A percentile compares a stretch with the other conserved stretches of the same genome.
phyloP scores from a whole-genome alignment of 53 echinoderm and acorn worm genomes.

The Hippasteria phrygiana region DNA sequence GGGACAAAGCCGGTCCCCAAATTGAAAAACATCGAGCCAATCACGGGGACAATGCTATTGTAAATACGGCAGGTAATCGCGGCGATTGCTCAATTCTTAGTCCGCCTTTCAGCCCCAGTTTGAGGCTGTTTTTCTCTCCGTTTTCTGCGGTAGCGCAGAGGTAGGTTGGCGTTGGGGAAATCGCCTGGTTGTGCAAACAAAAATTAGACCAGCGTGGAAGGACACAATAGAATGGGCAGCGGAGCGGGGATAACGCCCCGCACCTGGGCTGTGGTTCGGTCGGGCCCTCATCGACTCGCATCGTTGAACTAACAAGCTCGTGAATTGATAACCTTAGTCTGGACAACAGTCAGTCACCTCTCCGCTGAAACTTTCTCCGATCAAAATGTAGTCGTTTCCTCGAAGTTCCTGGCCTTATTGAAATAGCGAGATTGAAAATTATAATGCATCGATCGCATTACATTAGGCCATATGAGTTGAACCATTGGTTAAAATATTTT shows the following conservation, averaged over 20 bases:
- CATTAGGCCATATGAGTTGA: too few relatives aligned
- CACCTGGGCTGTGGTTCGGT: conserved; percentile 47
- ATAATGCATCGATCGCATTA: too few relatives aligned
- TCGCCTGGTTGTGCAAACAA: conserved; percentile 53
- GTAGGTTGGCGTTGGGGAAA: conserved; percentile 22
- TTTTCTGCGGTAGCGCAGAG: neutral
- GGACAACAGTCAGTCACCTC: neutral
- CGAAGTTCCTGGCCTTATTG: too few relatives aligned
- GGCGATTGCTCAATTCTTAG: conserved; percentile 64
- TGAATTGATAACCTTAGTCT: neutral
- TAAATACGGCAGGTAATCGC: conserved; percentile 69
- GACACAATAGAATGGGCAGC: neutral
- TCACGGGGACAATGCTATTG: conserved; percentile 64
- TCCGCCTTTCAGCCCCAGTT: neutral
- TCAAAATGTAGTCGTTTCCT: neutral
- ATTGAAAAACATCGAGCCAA: conserved; percentile 62
- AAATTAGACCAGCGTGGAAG: conserved; percentile 11
- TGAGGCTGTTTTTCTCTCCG: conserved; percentile 6
- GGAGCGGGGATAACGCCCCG: conserved; percentile 28
- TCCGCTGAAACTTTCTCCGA: neutral
- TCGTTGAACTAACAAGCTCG: conserved; percentile 36
- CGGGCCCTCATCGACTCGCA: conserved; percentile 8
- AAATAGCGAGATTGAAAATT: too few relatives aligned
- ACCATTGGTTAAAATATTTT: too few relatives aligned
- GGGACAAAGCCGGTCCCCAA: conserved; percentile 57